Percentiles rank a stretch among this genome's conserved stretches.
Conservation (phyloP, 2,797 vertebrate species). For the Syndactyla subalaris region DNA sequence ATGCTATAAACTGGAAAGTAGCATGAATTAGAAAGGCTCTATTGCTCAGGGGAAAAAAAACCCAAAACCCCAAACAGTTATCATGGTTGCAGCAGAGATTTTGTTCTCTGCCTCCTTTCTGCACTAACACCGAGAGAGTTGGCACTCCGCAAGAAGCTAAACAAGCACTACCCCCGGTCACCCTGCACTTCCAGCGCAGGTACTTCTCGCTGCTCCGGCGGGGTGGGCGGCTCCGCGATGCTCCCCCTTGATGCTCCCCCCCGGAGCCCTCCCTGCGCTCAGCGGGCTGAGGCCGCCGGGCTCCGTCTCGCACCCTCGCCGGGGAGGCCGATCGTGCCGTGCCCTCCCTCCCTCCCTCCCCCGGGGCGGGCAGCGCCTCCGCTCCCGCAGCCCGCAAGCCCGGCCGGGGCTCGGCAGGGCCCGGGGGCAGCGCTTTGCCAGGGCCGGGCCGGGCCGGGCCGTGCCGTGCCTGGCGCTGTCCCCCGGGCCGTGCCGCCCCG, state of each 20-base stretch:
- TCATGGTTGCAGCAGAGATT: too few species aligned
- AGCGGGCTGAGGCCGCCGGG: background rate
- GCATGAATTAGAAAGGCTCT: background rate
- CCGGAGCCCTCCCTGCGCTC: accelerated
- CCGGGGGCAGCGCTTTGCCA: background rate
- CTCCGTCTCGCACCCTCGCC: accelerated
- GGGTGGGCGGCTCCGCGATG: background rate
- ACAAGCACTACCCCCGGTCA: background rate
- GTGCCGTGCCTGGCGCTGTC: too few species aligned
- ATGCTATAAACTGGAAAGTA: background rate
- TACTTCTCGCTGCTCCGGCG: background rate
- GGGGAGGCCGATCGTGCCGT: background rate
- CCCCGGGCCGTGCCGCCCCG: background rate
- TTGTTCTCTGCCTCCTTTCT: background rate
- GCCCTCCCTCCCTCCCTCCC: background rate
- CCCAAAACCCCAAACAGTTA: too few species aligned
- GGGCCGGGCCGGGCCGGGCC: too few species aligned
- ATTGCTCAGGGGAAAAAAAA: background rate
- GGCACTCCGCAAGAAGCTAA: background rate
- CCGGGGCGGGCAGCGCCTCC: background rate
- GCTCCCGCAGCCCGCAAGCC: background rate
- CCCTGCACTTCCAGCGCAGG: background rate
- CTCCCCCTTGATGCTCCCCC: background rate
- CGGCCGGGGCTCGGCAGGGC: background rate
- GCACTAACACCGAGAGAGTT: accelerated